Conservation (phyloP, 1,140 invertebrate genomes). For the Ephestia elutella region DNA sequence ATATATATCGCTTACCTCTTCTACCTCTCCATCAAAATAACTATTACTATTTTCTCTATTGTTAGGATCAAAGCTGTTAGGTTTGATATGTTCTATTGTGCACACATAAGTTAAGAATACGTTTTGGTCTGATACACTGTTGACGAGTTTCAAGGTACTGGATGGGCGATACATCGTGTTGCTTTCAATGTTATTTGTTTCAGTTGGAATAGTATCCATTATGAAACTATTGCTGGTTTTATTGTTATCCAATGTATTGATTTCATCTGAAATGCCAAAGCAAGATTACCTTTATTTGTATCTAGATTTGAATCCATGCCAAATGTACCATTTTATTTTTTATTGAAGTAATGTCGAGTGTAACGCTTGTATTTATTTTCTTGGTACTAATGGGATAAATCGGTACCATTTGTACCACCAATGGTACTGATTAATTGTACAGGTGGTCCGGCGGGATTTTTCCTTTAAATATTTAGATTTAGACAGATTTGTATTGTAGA, state of each 20-base stretch:
- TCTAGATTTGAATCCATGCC: too few species aligned
- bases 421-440: too few species aligned
- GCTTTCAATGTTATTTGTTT: neutral
- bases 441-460: too few species aligned
- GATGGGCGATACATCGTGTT: conserved; percentile 14
- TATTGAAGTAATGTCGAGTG: too few species aligned
- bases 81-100: conserved; percentile 42
- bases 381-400: too few species aligned
- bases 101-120: conserved; percentile 52
- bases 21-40: conserved; percentile 7
- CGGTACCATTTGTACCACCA: too few species aligned
- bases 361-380: too few species aligned
- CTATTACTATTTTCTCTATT: neutral
- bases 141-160: conserved; percentile 34
- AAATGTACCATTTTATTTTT: neutral
- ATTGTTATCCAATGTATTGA: neutral
- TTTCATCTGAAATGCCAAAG: neutral
- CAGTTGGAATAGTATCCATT: neutral
- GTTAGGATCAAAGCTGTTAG: conserved; percentile 10
- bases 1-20: conserved; percentile 12
- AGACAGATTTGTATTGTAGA: too few species aligned
- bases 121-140: conserved; percentile 53
- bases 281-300: too few species aligned
- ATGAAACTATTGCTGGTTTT: neutral
- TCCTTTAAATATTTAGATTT: too few species aligned